These are phyloP conservation scores for Dolichopus griseipennis DNA, from an alignment of 2,888 invertebrate genomes.

Conservation along the genomic window DNA sequence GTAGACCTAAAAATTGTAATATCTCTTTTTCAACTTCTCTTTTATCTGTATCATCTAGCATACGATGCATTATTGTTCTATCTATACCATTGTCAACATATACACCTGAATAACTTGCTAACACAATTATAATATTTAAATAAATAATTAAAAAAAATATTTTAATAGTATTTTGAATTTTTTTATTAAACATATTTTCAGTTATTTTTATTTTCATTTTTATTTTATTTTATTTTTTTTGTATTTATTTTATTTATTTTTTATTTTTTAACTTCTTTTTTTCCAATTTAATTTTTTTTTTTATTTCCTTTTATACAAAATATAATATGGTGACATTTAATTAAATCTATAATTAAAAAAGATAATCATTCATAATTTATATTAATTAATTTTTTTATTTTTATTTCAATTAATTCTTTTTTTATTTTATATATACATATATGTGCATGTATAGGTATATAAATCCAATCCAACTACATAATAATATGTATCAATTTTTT, in stretches of 20 bases:
- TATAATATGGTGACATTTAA: no score
- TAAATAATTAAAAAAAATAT: neutral
- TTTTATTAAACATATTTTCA: neutral
- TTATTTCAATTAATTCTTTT: neutral
- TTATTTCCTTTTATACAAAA: no score
- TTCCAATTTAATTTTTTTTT: no score
- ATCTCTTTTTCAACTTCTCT: conserved; percentile 83
- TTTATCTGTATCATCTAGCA: conserved; percentile 65
- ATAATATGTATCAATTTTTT: neutral
- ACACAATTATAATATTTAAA: conserved; percentile 22
- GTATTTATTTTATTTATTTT: neutral
- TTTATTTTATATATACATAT: neutral
- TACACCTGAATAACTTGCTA: conserved; percentile 54
- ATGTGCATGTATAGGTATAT: neutral
- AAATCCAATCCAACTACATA: neutral
- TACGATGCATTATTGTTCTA: conserved; percentile 72
- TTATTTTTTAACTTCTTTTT: neutral
- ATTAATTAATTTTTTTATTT: neutral
- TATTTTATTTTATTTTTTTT: neutral
- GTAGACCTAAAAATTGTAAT: conserved; percentile 75
- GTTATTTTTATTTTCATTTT: neutral
- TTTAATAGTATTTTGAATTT: neutral
- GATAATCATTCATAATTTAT: neutral
- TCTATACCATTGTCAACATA: conserved; percentile 82
- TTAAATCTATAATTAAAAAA: neutral